A percentile compares a stretch with the other conserved stretches of the same genome.
Evolutionary conservation across 1,140 invertebrate genomes (phyloP).

Genomic region (Drosophila equinoxialis): DNA sequence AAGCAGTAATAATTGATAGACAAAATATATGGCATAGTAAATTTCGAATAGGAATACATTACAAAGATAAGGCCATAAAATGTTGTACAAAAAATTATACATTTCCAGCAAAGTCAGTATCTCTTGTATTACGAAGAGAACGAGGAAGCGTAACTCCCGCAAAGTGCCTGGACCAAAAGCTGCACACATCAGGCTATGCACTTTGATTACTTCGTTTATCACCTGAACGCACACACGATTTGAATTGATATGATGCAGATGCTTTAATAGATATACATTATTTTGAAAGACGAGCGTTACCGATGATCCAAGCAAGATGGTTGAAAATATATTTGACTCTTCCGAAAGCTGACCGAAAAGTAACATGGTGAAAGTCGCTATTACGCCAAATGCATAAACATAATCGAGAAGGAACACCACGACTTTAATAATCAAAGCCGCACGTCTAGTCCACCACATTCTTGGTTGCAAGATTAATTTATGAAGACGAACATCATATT

Average conservation of each 20-base stretch:
- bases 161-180: not conserved
- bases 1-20: slow-evolving; percentile 27
- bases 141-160: not conserved
- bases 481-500: not conserved
- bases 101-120: not conserved
- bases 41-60: slow-evolving; percentile 1
- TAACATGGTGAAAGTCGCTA: not conserved
- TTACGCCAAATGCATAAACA: not conserved
- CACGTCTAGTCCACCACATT: slow-evolving; percentile 4
- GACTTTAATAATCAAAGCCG: not conserved
- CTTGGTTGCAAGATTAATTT: not conserved
- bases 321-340: not conserved
- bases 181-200: not conserved
- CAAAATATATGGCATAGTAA: slow-evolving; percentile 19
- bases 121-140: not conserved
- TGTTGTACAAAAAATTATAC: not conserved
- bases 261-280: not conserved
- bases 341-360: not conserved
- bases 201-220: not conserved
- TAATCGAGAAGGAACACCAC: not conserved
- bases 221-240: not conserved
- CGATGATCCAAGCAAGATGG: not conserved
- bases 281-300: not conserved
- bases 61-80: not conserved
- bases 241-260: not conserved